Conservation (phyloP, 1,140 invertebrate species). For the Holotrichia oblita region DNA sequence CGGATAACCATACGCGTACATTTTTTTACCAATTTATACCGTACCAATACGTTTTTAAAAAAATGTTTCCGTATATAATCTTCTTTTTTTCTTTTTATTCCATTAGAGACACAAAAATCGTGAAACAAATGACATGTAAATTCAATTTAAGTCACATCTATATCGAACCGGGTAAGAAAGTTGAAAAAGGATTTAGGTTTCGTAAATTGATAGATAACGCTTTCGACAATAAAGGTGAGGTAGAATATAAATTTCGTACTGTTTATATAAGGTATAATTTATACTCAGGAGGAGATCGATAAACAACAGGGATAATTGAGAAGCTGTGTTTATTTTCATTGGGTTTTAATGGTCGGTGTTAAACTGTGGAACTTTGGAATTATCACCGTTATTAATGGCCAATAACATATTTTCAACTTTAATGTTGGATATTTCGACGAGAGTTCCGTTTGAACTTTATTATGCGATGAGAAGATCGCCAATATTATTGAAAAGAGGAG, state of each 20-base stretch:
- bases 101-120: too few relatives aligned
- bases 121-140: too few relatives aligned
- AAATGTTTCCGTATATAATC: too few relatives aligned
- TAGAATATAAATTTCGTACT: neutral
- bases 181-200: neutral
- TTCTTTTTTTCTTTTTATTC: too few relatives aligned
- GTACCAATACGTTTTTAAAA: too few relatives aligned
- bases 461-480: neutral
- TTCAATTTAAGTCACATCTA: too few relatives aligned
- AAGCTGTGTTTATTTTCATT: conserved; percentile 5
- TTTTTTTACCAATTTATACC: too few relatives aligned
- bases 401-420: neutral
- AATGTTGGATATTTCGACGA: neutral
- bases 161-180: too few relatives aligned
- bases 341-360: neutral
- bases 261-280: neutral
- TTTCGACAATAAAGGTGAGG: neutral
- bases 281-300: neutral
- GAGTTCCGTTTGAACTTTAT: conserved; percentile 13
- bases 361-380: neutral
- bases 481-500: too few relatives aligned
- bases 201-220: neutral
- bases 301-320: neutral
- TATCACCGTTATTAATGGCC: neutral
- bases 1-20: too few relatives aligned